Percentiles rank a stretch among this genome's conserved stretches.
These are phyloP conservation scores for Boloria euphrosyne DNA, from an alignment of 2,888 invertebrate genomes.

Conservation along the genomic window DNA sequence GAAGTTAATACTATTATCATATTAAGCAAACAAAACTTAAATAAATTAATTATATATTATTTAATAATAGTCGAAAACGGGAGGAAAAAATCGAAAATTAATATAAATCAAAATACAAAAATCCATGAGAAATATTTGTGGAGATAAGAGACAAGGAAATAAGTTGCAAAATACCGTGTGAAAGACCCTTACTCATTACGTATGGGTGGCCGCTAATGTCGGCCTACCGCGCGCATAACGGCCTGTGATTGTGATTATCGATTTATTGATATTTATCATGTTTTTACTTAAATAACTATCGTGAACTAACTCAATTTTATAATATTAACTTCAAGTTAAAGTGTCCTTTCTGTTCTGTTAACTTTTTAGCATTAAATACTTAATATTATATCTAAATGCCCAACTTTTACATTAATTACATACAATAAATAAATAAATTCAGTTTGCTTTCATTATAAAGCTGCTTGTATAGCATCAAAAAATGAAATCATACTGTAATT, in stretches of 20 bases:
- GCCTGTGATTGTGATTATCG: conserved; percentile 28
- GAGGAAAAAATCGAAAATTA: too few species aligned
- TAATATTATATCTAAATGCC: not conserved
- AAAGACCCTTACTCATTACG: conserved; percentile 46
- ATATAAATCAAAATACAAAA: not conserved
- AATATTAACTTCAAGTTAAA: conserved; percentile 6
- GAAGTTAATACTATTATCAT: not conserved
- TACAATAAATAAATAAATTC: too few species aligned
- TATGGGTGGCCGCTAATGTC: conserved; percentile 63
- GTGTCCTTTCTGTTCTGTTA: not conserved
- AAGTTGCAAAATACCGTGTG: conserved; percentile 34
- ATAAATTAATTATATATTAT: not conserved
- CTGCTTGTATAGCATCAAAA: too few species aligned
- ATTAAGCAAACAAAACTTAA: not conserved
- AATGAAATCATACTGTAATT: too few species aligned
- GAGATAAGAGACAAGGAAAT: conserved; percentile 10
- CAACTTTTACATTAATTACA: too few species aligned
- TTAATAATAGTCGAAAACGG: too few species aligned
- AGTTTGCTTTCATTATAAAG: too few species aligned
- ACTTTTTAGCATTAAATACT: not conserved
- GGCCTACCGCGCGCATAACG: conserved; percentile 42
- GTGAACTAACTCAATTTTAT: conserved; percentile 15
- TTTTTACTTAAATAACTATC: conserved; percentile 25
- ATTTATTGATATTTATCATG: conserved; percentile 41
- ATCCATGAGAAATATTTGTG: not conserved